These are phyloP conservation scores for Sigmodon hispidus DNA, from an alignment of 2,113 vertebrate genomes.

Conservation along the genomic window DNA sequence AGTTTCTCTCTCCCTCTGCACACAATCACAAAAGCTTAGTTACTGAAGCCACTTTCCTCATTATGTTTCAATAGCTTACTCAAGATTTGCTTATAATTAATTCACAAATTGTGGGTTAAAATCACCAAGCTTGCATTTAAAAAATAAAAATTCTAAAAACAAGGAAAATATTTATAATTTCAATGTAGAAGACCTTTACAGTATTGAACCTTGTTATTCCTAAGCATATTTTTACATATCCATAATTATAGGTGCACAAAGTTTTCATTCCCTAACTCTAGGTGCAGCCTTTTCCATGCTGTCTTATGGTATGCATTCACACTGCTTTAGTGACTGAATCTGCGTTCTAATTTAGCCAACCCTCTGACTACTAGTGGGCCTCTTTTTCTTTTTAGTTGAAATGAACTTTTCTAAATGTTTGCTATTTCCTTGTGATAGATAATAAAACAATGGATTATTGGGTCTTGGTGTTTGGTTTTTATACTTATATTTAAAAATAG, in stretches of 20 bases:
- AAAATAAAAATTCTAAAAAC: background rate
- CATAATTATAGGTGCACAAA: background rate
- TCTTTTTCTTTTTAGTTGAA: conserved; percentile 1
- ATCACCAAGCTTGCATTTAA: background rate
- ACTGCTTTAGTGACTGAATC: background rate
- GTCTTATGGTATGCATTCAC: background rate
- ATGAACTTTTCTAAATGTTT: conserved; percentile 4
- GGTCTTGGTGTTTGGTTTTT: background rate
- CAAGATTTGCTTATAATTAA: conserved; percentile 16
- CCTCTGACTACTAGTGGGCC: background rate
- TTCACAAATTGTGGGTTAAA: background rate
- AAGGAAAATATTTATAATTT: conserved; percentile 42
- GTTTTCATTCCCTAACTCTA: background rate
- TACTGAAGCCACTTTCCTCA: background rate
- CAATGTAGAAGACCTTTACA: conserved; percentile 15
- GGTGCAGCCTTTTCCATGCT: background rate
- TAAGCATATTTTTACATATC: background rate
- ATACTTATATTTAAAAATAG: conserved; percentile 14
- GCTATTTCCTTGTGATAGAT: background rate
- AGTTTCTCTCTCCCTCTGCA: background rate
- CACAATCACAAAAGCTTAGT: background rate
- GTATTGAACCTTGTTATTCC: background rate
- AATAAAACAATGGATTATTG: background rate
- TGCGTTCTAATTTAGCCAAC: background rate
- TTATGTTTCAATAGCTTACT: background rate